Base-by-base conservation (phyloP, 2,888 invertebrate species). In the Scaeva pyrastri region DNA sequence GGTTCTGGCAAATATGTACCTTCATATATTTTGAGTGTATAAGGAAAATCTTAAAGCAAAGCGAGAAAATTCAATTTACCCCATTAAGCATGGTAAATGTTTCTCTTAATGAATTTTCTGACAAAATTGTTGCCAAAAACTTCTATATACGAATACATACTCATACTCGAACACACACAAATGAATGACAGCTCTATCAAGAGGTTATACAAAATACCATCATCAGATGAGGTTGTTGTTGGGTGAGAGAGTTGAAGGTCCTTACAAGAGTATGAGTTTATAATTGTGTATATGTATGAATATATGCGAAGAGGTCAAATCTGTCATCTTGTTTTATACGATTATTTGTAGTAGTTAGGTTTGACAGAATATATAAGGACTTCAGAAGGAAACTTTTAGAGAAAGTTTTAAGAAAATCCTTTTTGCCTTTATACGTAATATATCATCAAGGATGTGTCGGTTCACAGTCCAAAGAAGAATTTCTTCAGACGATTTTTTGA, bases 31-130 rank as follows among this genome's bases (percentile, higher is more conserved):
- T 52, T 23, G 10, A n/a, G n/a, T n/a, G n/a, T n/a, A n/a, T 50
- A 23, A 43, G 66, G 43, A 73, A 41, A 74, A 55, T 73, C 85
- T 86, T 82, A 86, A 82, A 86, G 81, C 66, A 45, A 14, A 78
- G 82, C 74, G 77, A 70, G 78, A 78, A 82, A 78, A 86, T 82
- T 86, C 52, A 86, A 86, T 86, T 86, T 81, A 77, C 39, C 70
- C 55, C 78, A 86, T 86, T 82, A 74, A 56, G 74, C 73, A 82
- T 71, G 81, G 81, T 73, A 86, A 82, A 82, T 71, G 86, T 81
- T 71, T 71, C 58, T 78, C 73, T 66, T 71, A 82, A 77, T 86
- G 81, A 74, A 82, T 81, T 86, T 77, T 74, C 77, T 70, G 21
- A 73, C 73, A 73, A 73, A 64, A 75, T 73, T 77, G 60, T 14